Conservation (phyloP, 2,113 vertebrate species). For the Anthoscopus minutus region DNA sequence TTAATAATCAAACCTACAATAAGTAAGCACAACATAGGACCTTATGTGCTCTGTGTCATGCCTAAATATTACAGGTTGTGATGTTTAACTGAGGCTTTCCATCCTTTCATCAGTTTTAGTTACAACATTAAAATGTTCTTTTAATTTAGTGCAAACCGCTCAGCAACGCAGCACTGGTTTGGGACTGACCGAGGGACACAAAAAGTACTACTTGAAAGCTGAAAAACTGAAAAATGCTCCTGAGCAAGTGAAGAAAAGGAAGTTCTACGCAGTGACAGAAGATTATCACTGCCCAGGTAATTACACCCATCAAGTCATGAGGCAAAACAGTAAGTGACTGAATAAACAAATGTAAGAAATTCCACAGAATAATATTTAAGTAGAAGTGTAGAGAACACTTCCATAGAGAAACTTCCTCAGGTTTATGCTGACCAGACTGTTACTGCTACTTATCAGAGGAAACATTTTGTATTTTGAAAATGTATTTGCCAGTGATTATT, state of each 20-base stretch:
- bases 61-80: slow-evolving; percentile 49
- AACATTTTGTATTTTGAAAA: not conserved
- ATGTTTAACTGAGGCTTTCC: slow-evolving; percentile 8
- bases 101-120: slow-evolving; percentile 43
- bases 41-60: not conserved
- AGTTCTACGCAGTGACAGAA: not conserved
- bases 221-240: not conserved
- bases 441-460: not conserved
- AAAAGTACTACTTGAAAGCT: not conserved
- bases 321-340: not conserved
- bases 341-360: not conserved
- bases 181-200: not conserved
- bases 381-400: not conserved
- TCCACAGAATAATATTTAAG: not conserved
- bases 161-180: not conserved
- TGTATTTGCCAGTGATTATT: not conserved
- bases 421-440: not conserved
- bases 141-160: slow-evolving; percentile 47
- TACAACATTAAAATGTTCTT: slow-evolving; percentile 53
- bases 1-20: slow-evolving; percentile 48
- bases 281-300: not conserved
- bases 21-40: slow-evolving; percentile 41
- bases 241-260: not conserved
- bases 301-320: not conserved
- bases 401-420: not conserved